A percentile compares a stretch with the other conserved stretches of the same genome.
phyloP scores from a whole-genome alignment of 2,113 vertebrate genomes.

The Gulo gulo region DNA sequence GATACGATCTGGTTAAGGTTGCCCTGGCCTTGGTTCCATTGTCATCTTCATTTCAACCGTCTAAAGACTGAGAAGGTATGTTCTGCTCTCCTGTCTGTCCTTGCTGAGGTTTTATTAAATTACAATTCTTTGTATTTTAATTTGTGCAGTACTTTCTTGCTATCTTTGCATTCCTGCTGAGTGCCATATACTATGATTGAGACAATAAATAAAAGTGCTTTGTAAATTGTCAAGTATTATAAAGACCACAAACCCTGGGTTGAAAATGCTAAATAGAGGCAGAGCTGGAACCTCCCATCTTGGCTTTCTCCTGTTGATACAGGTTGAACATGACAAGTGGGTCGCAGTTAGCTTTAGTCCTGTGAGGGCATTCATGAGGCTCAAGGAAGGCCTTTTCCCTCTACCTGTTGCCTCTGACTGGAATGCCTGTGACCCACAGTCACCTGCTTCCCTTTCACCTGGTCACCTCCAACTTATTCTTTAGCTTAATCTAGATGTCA shows the following conservation, averaged over 20 bases:
- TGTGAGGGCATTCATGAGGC: fast-evolving
- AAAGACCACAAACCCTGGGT: background rate
- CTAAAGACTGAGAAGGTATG: background rate
- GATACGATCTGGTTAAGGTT: background rate
- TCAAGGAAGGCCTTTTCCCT: background rate
- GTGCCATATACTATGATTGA: background rate
- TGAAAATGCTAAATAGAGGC: background rate
- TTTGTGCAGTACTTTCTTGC: background rate
- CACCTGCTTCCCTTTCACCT: background rate
- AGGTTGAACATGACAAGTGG: background rate
- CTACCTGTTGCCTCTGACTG: background rate
- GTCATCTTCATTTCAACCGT: background rate
- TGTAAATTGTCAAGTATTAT: background rate
- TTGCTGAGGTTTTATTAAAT: background rate
- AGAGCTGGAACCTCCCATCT: background rate
- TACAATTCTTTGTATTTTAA: fast-evolving
- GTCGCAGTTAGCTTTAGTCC: no score
- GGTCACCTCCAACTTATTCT: background rate
- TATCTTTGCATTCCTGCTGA: background rate
- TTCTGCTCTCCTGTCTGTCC: background rate
- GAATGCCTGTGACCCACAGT: background rate
- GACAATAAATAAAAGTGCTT: background rate
- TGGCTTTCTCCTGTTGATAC: background rate
- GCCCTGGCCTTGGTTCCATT: background rate
- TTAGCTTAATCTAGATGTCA: background rate